Conservation (phyloP, 2,888 invertebrate species). For the Ectemnius lituratus region DNA sequence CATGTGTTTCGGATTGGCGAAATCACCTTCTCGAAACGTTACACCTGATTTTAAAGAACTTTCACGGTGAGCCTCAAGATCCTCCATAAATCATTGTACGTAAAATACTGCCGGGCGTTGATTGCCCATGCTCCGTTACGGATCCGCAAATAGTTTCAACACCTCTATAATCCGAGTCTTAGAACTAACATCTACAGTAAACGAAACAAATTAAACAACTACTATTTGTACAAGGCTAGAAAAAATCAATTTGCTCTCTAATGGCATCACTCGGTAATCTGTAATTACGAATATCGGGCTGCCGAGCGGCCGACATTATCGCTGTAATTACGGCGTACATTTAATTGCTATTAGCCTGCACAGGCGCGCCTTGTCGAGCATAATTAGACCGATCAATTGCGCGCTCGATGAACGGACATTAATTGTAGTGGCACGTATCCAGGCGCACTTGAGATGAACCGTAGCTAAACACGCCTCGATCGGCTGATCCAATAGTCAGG, state of each 20-base stretch:
- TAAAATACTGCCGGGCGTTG: slow-evolving; percentile 27
- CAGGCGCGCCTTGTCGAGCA: too few species aligned
- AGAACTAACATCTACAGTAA: neutral
- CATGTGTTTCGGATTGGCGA: slow-evolving; percentile 59
- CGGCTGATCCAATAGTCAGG: too few species aligned
- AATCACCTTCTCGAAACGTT: slow-evolving; percentile 35
- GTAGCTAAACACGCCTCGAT: too few species aligned
- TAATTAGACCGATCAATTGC: too few species aligned
- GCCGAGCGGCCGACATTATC: too few species aligned
- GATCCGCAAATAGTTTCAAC: slow-evolving; percentile 19
- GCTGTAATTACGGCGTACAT: too few species aligned
- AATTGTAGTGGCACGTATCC: too few species aligned
- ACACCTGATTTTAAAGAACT: slow-evolving; percentile 42
- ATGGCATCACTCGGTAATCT: too few species aligned
- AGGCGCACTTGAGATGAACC: too few species aligned
- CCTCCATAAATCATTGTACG: slow-evolving; percentile 41
- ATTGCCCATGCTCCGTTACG: slow-evolving; percentile 17
- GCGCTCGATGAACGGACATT: too few species aligned
- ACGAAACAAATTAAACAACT: neutral
- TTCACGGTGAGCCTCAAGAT: slow-evolving; percentile 11
- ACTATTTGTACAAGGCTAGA: neutral
- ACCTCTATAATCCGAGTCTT: neutral
- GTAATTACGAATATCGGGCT: too few species aligned
- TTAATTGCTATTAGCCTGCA: too few species aligned
- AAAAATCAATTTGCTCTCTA: neutral